These are phyloP conservation scores for Microplitis mediator DNA, from an alignment of 1,140 invertebrate species.

Conservation along the genomic window DNA sequence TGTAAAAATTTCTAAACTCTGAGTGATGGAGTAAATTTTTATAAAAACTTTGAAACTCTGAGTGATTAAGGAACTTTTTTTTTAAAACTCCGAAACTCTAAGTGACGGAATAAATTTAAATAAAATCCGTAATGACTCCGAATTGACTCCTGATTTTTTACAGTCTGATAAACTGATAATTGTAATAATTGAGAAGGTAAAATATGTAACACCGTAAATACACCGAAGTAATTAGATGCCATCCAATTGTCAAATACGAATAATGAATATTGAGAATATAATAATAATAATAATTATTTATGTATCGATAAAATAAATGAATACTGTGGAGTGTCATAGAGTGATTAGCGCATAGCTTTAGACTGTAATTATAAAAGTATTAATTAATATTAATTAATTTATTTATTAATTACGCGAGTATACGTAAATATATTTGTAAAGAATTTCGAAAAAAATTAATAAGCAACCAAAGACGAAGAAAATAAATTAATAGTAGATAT, in stretches of 20 bases:
- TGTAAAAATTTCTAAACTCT: too few species aligned
- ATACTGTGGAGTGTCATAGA: conserved; percentile 9
- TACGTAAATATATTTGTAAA: conserved; percentile 24
- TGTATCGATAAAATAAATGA: neutral
- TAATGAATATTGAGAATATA: too few species aligned
- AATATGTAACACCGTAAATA: neutral
- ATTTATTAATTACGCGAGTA: conserved; percentile 23
- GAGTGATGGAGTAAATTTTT: too few species aligned
- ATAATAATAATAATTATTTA: too few species aligned
- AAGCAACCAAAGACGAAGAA: neutral
- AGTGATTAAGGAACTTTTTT: too few species aligned
- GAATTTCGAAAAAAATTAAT: neutral
- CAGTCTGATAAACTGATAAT: neutral
- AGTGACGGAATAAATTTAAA: neutral
- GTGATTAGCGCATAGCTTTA: conserved; percentile 6
- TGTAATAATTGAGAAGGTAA: neutral
- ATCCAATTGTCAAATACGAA: conserved; percentile 16
- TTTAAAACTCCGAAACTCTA: too few species aligned
- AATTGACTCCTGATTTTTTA: neutral
- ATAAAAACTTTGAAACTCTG: too few species aligned
- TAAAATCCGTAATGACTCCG: neutral
- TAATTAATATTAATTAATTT: neutral
- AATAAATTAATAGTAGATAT: neutral
- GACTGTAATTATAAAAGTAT: neutral
- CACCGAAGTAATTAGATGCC: conserved; percentile 27